Conservation (phyloP, 2,113 vertebrate species). For the Lophochroa leadbeateri region DNA sequence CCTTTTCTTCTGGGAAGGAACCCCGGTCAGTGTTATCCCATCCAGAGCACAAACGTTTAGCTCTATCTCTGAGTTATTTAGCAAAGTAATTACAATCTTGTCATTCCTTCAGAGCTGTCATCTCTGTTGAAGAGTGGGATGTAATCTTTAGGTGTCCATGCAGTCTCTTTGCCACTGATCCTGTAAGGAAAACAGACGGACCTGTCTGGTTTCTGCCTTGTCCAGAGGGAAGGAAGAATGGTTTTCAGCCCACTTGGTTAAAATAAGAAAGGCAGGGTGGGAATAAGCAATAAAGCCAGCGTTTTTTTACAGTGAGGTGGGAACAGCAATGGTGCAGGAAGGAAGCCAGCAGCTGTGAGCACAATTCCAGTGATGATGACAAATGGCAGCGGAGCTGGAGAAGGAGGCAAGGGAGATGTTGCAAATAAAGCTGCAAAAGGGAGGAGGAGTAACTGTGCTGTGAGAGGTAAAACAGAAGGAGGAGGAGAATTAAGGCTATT, state of each 20-base stretch:
- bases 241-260: not conserved
- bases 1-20: not conserved
- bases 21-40: not conserved
- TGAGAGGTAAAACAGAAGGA: not conserved
- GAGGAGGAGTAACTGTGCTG: not conserved
- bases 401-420: not conserved
- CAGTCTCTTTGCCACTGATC: slow-evolving; percentile 13
- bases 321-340: not conserved
- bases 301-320: not conserved
- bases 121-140: slow-evolving; percentile 24
- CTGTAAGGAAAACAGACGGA: slow-evolving; percentile 37
- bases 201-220: slow-evolving; percentile 22
- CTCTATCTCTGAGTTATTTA: slow-evolving; percentile 6
- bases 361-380: not conserved
- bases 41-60: not conserved
- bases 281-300: not conserved
- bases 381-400: not conserved
- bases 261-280: not conserved
- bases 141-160: slow-evolving; percentile 24
- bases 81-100: slow-evolving; percentile 14
- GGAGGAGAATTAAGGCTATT: not conserved
- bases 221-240: slow-evolving; percentile 9
- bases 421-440: not conserved
- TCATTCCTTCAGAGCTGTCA: slow-evolving; percentile 49
- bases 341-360: not conserved